Percentiles rank a stretch among this genome's conserved stretches.
These are phyloP conservation scores for Oncorhynchus mykiss DNA, from an alignment of 2,113 vertebrate genomes.

Conservation along the genomic window DNA sequence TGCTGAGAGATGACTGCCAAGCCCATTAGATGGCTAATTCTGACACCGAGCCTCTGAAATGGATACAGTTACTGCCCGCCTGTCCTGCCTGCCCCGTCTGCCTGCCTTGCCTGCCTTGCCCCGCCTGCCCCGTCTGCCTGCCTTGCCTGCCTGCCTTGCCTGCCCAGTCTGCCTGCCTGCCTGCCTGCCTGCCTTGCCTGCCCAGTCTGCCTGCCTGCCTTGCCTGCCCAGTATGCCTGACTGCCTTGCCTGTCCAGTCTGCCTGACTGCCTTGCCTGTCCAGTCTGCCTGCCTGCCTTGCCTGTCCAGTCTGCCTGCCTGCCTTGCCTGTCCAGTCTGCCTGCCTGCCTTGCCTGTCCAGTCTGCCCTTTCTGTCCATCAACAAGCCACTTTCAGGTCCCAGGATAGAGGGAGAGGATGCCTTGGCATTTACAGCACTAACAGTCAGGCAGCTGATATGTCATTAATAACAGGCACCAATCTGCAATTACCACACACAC, in stretches of 20 bases:
- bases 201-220: no score
- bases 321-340: background rate
- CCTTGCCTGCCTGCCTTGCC: background rate
- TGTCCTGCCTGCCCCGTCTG: background rate
- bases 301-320: no score
- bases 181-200: no score
- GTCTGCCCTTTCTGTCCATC: no score
- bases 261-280: no score
- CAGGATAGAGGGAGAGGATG: no score
- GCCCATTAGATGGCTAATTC: conserved; percentile 1
- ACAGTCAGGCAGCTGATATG: no score
- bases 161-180: no score
- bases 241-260: background rate
- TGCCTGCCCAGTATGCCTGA: background rate
- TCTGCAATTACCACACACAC: no score
- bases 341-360: background rate
- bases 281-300: background rate
- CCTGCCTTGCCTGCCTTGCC: background rate
- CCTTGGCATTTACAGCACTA: no score
- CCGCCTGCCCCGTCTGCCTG: background rate
- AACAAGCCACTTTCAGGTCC: no score
- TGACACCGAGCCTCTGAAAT: background rate
- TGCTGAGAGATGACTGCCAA: background rate
- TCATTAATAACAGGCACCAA: no score
- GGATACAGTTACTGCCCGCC: background rate